A percentile compares a stretch with the other conserved stretches of the same genome.
These are phyloP conservation scores for Gyps fulvus DNA, from an alignment of 2,113 vertebrate genomes.

Conservation along the genomic window DNA sequence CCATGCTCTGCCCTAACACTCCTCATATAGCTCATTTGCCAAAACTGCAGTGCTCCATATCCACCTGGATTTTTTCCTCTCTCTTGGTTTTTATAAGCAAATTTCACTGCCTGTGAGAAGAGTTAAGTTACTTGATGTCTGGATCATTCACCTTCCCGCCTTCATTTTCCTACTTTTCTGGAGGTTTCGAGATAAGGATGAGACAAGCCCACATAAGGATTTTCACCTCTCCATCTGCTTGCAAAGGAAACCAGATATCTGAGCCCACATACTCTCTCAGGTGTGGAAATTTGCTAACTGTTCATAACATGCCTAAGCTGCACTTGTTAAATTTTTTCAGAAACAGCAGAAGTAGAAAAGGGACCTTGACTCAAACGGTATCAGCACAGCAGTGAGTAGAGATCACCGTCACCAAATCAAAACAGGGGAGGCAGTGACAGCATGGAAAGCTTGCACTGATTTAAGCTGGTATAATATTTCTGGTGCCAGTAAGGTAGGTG, in stretches of 20 bases:
- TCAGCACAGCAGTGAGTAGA: slow-evolving; percentile 13
- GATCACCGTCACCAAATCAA: neutral
- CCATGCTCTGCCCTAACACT: rapidly evolving
- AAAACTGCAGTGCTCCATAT: neutral
- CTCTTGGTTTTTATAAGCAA: neutral
- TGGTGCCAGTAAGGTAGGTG: slow-evolving; percentile 38
- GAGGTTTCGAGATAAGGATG: neutral
- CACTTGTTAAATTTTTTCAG: neutral
- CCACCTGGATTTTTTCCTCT: neutral
- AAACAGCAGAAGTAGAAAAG: neutral
- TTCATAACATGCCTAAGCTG: slow-evolving; percentile 32
- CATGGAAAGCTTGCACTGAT: slow-evolving; percentile 19
- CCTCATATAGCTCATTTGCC: neutral
- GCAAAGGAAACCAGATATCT: neutral
- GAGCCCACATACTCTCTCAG: neutral
- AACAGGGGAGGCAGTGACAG: neutral
- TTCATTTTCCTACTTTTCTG: neutral
- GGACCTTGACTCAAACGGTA: neutral
- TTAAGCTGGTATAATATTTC: slow-evolving; percentile 37
- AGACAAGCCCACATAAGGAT: neutral
- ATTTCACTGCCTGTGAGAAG: neutral
- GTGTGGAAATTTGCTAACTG: slow-evolving; percentile 30
- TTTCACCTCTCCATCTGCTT: slow-evolving; percentile 40
- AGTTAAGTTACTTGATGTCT: neutral
- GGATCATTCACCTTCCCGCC: neutral